These are phyloP conservation scores for Phalacrocorax pelagicus DNA, from an alignment of 2,113 vertebrate species.

Conservation along the genomic window DNA sequence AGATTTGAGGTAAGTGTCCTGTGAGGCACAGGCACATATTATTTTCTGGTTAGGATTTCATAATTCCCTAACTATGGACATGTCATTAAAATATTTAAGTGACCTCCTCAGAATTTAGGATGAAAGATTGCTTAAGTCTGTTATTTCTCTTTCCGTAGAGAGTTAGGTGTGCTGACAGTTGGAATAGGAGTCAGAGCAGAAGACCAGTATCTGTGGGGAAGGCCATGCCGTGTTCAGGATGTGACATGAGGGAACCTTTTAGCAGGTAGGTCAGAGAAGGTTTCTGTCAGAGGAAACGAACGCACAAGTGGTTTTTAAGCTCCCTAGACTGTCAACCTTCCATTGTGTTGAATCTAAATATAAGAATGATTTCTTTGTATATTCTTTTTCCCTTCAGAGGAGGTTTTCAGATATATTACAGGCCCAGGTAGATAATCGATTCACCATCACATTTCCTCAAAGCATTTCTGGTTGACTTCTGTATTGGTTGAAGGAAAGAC, in stretches of 20 bases:
- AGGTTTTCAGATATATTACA: not conserved
- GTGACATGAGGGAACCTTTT: not conserved
- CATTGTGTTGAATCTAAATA: not conserved
- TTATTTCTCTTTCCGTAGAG: not conserved
- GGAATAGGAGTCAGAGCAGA: not conserved
- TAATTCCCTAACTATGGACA: not conserved
- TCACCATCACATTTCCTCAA: not conserved
- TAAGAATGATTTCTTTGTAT: not conserved
- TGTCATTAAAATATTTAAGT: not conserved
- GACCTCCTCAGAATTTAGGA: not conserved
- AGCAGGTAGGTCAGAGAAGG: not conserved
- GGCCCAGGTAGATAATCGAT: rapidly evolving
- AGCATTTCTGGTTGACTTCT: not conserved
- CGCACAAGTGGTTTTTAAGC: not conserved
- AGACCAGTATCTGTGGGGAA: not conserved
- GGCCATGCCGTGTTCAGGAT: not conserved
- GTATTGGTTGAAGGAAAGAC: not conserved
- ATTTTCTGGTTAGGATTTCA: not conserved
- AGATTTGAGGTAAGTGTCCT: not conserved
- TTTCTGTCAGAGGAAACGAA: not conserved
- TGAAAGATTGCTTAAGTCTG: not conserved
- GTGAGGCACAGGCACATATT: not conserved
- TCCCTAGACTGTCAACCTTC: not conserved
- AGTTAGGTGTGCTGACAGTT: not conserved
- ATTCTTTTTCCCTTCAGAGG: not conserved